Evolutionary conservation across 2,888 invertebrate species (phyloP).

Genomic region (Nemoura dubitans): DNA sequence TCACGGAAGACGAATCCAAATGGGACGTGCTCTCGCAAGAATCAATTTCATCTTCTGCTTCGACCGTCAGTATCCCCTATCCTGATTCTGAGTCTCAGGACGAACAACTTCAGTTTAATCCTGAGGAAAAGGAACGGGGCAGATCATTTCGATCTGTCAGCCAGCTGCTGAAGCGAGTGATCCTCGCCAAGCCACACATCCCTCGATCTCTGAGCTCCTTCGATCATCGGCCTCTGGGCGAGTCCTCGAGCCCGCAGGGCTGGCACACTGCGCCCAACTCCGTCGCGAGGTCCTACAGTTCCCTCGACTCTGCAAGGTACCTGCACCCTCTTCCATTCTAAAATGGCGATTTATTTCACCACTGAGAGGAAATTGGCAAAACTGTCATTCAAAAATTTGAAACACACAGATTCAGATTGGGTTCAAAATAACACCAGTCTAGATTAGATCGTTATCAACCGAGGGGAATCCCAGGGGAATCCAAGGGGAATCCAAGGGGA

Average conservation of each 20-base stretch:
- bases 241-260: not conserved
- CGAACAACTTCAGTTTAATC: not conserved
- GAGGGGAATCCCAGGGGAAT: too few species aligned
- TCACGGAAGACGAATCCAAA: not conserved
- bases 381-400: too few species aligned
- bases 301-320: slow-evolving; percentile 7
- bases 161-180: not conserved
- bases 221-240: not conserved
- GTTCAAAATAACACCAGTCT: too few species aligned
- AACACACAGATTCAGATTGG: too few species aligned
- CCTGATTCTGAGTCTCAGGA: not conserved
- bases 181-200: not conserved
- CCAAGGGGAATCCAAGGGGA: too few species aligned
- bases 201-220: slow-evolving; percentile 9
- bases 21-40: not conserved
- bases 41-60: not conserved
- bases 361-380: too few species aligned
- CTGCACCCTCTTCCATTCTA: too few species aligned
- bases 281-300: not conserved
- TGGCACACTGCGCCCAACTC: not conserved
- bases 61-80: not conserved
- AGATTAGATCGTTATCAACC: too few species aligned
- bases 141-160: not conserved
- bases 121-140: not conserved
- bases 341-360: too few species aligned